phyloP scores from a whole-genome alignment of 1,140 invertebrate genomes.

The Heliconius eleuchia region DNA sequence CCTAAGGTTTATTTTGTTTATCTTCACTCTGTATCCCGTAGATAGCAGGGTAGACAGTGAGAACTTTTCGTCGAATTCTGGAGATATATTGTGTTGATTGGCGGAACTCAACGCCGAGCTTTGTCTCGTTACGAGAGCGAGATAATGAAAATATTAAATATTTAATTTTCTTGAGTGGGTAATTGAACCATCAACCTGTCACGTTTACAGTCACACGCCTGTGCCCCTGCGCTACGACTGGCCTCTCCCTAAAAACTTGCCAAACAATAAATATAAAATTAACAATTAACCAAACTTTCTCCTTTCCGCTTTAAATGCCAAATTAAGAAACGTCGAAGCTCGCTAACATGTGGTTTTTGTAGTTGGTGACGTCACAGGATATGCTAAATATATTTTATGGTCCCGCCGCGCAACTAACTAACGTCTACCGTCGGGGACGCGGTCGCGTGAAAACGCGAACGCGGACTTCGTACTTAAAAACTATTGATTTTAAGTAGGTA shows the following conservation, averaged over 20 bases:
- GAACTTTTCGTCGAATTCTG: no score
- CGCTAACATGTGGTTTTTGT: conserved; percentile 51
- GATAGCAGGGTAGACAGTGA: no score
- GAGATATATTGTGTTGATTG: no score
- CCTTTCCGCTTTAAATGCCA: conserved; percentile 24
- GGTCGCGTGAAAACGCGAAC: conserved; percentile 28
- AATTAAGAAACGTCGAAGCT: conserved; percentile 39
- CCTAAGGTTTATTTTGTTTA: no score
- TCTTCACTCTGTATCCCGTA: no score
- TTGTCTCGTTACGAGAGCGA: no score
- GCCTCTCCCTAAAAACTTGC: not conserved
- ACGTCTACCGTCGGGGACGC: conserved; percentile 24
- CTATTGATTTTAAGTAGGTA: conserved; percentile 11
- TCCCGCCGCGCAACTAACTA: conserved; percentile 40
- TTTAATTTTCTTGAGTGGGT: no score
- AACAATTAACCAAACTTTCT: not conserved
- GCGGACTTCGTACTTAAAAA: conserved; percentile 8
- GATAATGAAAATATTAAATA: no score
- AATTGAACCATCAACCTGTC: no score
- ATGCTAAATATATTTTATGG: conserved; percentile 61
- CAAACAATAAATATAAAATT: not conserved
- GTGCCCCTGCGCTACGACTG: no score
- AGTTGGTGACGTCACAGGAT: conserved; percentile 51
- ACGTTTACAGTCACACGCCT: no score
- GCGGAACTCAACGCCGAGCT: no score